These are phyloP conservation scores for Philotrypesis tridentata DNA, from an alignment of 1,140 invertebrate genomes.

Conservation along the genomic window DNA sequence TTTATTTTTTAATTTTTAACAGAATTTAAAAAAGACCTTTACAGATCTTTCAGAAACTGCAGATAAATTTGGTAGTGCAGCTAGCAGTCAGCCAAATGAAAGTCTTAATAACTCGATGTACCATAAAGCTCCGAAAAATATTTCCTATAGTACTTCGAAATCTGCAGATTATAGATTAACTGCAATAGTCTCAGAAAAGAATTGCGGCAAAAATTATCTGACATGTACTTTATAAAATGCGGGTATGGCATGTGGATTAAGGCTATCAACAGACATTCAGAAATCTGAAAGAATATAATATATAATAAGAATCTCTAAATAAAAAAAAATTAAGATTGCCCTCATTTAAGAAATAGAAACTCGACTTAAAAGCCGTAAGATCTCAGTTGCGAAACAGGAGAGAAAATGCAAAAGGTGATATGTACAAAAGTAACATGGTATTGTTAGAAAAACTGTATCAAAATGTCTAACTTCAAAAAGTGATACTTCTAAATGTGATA, in stretches of 20 bases:
- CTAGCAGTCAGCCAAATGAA: conserved; percentile 51
- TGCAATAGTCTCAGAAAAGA: conserved; percentile 52
- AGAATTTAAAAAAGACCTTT: too few species aligned
- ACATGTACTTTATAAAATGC: conserved; percentile 20
- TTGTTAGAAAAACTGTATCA: background rate
- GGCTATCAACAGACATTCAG: conserved; percentile 27
- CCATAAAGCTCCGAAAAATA: conserved; percentile 45
- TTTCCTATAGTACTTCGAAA: conserved; percentile 48
- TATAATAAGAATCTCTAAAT: conserved; percentile 14
- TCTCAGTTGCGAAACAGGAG: background rate
- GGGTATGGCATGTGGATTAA: conserved; percentile 11
- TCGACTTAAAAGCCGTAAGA: conserved; percentile 35
- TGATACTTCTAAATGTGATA: too few species aligned
- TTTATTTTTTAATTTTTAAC: too few species aligned
- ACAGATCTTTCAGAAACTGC: too few species aligned
- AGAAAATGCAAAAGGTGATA: background rate
- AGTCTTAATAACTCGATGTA: conserved; percentile 49
- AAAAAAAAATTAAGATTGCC: conserved; percentile 8
- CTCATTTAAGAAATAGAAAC: conserved; percentile 4
- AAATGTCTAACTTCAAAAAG: background rate
- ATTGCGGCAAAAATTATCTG: conserved; percentile 42
- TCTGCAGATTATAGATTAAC: conserved; percentile 46
- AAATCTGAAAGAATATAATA: conserved; percentile 12
- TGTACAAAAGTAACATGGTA: conserved; percentile 11
- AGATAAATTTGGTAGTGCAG: conserved; percentile 48